phyloP scores from a whole-genome alignment of 2,888 invertebrate genomes.

The Himalopsyche kuldschensis region DNA sequence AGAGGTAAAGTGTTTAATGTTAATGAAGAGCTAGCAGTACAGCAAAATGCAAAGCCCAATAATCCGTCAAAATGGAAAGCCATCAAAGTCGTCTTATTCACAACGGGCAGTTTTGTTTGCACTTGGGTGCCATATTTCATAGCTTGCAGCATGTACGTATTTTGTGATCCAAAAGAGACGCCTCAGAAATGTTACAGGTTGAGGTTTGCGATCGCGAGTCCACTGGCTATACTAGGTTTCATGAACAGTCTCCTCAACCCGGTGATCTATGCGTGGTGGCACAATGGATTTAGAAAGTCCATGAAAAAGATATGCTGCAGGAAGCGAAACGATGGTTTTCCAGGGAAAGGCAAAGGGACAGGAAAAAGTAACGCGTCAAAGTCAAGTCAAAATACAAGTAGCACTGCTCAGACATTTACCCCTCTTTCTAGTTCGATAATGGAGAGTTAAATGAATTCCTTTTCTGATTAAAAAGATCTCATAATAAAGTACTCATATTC shows the following conservation, averaged over 20 bases:
- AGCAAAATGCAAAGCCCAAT: conserved; percentile 2
- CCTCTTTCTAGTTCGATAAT: background rate
- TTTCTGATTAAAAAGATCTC: no score
- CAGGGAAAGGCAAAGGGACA: background rate
- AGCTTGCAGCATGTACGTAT: conserved; percentile 58
- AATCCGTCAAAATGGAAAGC: conserved; percentile 62
- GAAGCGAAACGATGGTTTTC: background rate
- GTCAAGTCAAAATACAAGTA: background rate
- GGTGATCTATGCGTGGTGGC: conserved; percentile 72
- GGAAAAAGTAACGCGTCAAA: background rate
- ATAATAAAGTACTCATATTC: no score
- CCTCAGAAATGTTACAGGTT: conserved; percentile 56
- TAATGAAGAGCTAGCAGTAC: conserved; percentile 16
- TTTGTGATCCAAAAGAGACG: conserved; percentile 54
- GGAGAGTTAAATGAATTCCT: conserved; percentile 43
- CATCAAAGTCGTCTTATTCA: conserved; percentile 63
- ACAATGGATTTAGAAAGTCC: conserved; percentile 64
- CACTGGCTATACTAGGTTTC: conserved; percentile 63
- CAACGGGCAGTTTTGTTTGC: conserved; percentile 62
- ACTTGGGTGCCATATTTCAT: conserved; percentile 68
- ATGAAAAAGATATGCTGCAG: conserved; percentile 48
- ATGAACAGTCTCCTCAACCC: conserved; percentile 66
- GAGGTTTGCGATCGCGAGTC: conserved; percentile 59
- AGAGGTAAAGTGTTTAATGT: background rate
- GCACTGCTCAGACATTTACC: background rate